These are phyloP conservation scores for Poecilia velifera DNA, from an alignment of 2,797 vertebrate genomes.

Conservation along the genomic window DNA sequence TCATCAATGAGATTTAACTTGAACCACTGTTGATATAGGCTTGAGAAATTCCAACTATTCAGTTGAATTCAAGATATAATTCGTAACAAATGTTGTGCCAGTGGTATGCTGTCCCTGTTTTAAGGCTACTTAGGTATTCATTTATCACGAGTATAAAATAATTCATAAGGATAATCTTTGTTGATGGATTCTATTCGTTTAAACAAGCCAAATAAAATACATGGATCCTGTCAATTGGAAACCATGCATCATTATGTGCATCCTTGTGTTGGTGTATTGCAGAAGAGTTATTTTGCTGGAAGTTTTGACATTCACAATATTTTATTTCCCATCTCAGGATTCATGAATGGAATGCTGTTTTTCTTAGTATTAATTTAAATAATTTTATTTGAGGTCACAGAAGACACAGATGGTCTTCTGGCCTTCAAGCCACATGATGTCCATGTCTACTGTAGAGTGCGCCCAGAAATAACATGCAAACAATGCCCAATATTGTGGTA, in stretches of 20 bases:
- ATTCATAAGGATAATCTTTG: neutral
- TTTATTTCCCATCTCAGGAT: neutral
- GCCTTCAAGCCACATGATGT: neutral
- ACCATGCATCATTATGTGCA: neutral
- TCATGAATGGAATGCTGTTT: neutral
- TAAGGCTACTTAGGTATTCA: neutral
- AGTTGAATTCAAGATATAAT: neutral
- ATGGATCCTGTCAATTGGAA: neutral
- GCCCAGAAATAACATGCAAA: neutral
- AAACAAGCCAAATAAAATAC: neutral
- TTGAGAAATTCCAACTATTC: neutral
- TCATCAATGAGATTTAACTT: neutral
- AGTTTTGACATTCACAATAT: neutral
- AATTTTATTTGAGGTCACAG: neutral
- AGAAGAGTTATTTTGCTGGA: neutral
- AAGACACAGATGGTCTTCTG: neutral
- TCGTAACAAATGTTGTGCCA: neutral
- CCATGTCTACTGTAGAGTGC: neutral
- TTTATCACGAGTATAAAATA: neutral
- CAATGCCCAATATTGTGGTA: neutral
- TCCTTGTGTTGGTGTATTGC: neutral
- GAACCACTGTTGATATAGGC: neutral
- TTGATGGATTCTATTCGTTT: neutral
- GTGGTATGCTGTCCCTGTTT: neutral
- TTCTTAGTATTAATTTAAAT: neutral